phyloP scores from a whole-genome alignment of 2,113 vertebrate genomes.

The Lichenostomus cassidix region DNA sequence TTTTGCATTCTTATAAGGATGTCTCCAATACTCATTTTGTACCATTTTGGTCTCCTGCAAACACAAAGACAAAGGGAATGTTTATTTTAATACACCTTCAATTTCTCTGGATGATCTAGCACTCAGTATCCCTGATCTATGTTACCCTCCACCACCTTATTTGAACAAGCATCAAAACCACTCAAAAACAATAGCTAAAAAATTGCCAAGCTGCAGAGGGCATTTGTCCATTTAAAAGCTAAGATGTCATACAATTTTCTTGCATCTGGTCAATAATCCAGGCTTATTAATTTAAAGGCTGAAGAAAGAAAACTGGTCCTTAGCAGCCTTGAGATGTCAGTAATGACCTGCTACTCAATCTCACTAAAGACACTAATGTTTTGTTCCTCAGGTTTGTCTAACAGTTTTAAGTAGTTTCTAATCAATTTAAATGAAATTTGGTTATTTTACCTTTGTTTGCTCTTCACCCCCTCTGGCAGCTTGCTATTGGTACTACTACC shows the following conservation, averaged over 20 bases:
- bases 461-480: not conserved
- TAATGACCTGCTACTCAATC: not conserved
- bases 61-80: not conserved
- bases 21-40: not conserved
- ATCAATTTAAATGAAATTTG: not conserved
- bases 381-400: not conserved
- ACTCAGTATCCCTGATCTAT: not conserved
- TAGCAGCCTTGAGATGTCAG: not conserved
- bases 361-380: not conserved
- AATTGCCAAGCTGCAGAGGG: not conserved
- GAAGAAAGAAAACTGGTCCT: not conserved
- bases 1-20: not conserved
- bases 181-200: not conserved
- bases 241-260: not conserved
- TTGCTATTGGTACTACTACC: not conserved
- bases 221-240: not conserved
- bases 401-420: not conserved
- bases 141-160: not conserved
- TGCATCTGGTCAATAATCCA: not conserved
- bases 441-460: not conserved
- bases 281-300: not conserved
- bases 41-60: not conserved
- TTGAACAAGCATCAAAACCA: not conserved
- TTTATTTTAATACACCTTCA: not conserved
- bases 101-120: not conserved